Evolutionary conservation across 2,888 invertebrate genomes (phyloP).

Genomic region (Hetaerina titia): DNA sequence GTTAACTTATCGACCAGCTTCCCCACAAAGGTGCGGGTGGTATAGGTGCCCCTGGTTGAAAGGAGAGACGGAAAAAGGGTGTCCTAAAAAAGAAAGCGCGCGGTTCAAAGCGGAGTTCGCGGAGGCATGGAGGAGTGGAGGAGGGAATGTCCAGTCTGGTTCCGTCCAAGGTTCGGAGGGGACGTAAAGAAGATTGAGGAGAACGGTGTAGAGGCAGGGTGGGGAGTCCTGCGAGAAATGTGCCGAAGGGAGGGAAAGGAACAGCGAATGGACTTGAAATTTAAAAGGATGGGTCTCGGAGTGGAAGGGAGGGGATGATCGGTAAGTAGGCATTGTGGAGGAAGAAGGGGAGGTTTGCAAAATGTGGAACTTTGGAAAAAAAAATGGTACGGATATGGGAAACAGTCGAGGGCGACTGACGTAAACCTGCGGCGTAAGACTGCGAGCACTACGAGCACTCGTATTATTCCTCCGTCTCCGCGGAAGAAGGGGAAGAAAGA

Average conservation of each 20-base stretch:
- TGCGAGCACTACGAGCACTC: too few species aligned
- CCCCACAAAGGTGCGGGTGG: background rate
- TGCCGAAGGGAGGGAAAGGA: background rate
- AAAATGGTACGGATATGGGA: too few species aligned
- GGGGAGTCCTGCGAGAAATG: background rate
- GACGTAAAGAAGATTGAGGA: background rate
- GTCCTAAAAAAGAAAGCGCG: background rate
- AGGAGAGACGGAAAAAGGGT: background rate
- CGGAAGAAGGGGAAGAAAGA: too few species aligned
- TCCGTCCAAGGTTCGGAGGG: background rate
- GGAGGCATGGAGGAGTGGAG: background rate
- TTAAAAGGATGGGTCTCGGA: slow-evolving; percentile 12
- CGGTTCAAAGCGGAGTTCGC: background rate
- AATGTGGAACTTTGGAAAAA: background rate
- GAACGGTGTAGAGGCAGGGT: background rate
- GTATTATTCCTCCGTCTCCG: too few species aligned
- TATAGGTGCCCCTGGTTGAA: background rate
- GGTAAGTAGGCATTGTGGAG: background rate
- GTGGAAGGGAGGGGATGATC: background rate
- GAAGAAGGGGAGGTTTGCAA: background rate
- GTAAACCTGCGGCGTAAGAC: too few species aligned
- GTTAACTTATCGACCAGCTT: slow-evolving; percentile 36
- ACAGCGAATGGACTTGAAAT: background rate
- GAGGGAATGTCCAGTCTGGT: background rate
- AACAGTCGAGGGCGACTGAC: too few species aligned